Percentiles rank a stretch among this genome's conserved stretches.
These are phyloP conservation scores for Acronicta aceris DNA, from an alignment of 2,888 invertebrate species.

Conservation along the genomic window DNA sequence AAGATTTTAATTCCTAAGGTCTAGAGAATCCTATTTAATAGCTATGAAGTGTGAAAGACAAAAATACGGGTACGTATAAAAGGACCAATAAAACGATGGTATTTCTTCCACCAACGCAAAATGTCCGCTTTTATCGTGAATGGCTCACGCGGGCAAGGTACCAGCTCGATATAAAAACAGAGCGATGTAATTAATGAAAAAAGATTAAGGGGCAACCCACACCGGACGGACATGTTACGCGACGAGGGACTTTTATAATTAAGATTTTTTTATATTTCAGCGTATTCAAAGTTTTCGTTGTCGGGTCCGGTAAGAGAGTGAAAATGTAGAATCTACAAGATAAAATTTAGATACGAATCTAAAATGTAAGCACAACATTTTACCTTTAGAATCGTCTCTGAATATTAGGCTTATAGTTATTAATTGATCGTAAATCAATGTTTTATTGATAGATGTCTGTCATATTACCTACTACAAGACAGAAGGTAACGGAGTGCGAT, in stretches of 20 bases:
- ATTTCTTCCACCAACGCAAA: conserved; percentile 32
- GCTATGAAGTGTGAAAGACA: conserved; percentile 19
- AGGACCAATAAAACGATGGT: conserved; percentile 35
- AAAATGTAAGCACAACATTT: too few relatives aligned
- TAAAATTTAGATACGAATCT: background rate
- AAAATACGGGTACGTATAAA: conserved; percentile 26
- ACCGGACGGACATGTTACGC: conserved; percentile 47
- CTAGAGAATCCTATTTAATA: conserved; percentile 25
- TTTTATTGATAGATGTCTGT: too few relatives aligned
- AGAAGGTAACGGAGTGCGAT: conserved; percentile 7
- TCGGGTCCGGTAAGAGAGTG: conserved; percentile 1
- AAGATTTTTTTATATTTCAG: conserved; percentile 14
- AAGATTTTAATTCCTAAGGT: too few relatives aligned
- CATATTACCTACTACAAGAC: too few relatives aligned
- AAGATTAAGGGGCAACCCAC: conserved; percentile 56
- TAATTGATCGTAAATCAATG: too few relatives aligned
- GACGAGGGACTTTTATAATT: conserved; percentile 30
- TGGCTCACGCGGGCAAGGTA: conserved; percentile 42
- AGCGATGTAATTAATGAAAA: conserved; percentile 57
- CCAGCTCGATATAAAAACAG: conserved; percentile 44
- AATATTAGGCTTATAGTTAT: too few relatives aligned
- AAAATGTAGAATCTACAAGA: conserved; percentile 10
- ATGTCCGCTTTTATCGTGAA: conserved; percentile 39
- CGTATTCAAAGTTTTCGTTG: conserved; percentile 6
- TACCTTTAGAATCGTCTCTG: too few relatives aligned